These are phyloP conservation scores for Protobothrops flavoviridis DNA, from an alignment of 2,113 vertebrate genomes.

Conservation along the genomic window DNA sequence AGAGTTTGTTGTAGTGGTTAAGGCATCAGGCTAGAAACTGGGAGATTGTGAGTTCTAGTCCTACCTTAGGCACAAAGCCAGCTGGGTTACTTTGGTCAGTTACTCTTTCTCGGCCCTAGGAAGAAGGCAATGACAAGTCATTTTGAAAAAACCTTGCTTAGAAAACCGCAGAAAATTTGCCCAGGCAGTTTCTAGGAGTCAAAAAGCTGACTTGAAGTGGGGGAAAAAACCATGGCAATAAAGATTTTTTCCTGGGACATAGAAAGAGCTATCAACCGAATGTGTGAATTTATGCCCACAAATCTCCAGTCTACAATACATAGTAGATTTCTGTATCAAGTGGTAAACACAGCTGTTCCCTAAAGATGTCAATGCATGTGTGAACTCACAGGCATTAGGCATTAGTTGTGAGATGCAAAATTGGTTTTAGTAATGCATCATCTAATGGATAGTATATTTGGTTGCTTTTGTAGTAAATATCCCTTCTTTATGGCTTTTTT, in stretches of 20 bases:
- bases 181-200: background rate
- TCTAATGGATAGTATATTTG: background rate
- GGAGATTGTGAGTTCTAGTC: no score
- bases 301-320: background rate
- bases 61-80: no score
- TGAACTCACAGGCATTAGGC: background rate
- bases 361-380: background rate
- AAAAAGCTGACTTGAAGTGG: background rate
- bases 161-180: background rate
- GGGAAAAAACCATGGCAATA: background rate
- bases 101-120: background rate
- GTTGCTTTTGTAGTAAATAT: background rate
- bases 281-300: background rate
- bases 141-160: background rate
- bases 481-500: slow-evolving; percentile 10
- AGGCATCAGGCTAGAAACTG: no score
- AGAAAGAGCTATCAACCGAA: background rate
- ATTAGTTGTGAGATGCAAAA: background rate
- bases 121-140: background rate
- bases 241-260: background rate
- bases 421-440: background rate
- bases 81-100: background rate
- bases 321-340: background rate
- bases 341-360: background rate
- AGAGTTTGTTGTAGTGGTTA: background rate